Percentiles rank a stretch among this genome's conserved stretches.
phyloP scores from a whole-genome alignment of 2,113 vertebrate genomes.

The Pteruthius melanotis region DNA sequence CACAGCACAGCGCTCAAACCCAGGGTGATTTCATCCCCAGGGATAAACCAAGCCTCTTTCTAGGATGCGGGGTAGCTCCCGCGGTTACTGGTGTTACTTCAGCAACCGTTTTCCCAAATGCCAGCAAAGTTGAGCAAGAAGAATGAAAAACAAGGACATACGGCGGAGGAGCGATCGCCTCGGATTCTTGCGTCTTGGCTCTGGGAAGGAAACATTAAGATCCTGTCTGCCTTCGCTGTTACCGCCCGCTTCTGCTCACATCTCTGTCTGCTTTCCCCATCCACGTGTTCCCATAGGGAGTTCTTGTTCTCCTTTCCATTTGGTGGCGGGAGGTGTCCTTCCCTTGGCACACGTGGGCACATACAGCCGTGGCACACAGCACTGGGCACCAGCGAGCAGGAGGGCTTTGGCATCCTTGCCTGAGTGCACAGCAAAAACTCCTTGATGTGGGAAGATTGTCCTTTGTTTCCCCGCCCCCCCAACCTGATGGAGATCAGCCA shows the following conservation, averaged over 20 bases:
- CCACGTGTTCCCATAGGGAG: neutral
- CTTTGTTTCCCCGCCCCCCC: neutral
- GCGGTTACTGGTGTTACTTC: neutral
- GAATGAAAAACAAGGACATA: constrained; percentile 30
- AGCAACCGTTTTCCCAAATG: constrained; percentile 2
- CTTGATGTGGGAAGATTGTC: neutral
- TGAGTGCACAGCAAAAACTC: neutral
- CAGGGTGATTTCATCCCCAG: neutral
- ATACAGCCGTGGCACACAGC: accelerated
- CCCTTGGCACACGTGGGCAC: accelerated
- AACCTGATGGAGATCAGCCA: neutral
- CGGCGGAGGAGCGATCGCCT: neutral
- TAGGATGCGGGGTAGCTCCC: constrained; percentile 14
- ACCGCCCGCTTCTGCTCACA: neutral
- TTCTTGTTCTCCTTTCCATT: neutral
- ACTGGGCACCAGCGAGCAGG: accelerated
- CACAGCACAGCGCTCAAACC: neutral
- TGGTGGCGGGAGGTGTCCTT: neutral
- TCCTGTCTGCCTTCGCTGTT: neutral
- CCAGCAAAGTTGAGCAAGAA: neutral
- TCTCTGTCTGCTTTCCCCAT: neutral
- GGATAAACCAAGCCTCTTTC: constrained; percentile 1
- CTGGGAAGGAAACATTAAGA: constrained; percentile 25
- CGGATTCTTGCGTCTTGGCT: constrained; percentile 3
- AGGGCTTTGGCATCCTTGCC: neutral